Evolutionary conservation across 2,797 vertebrate species (phyloP), one percentile per base, ranked within the genome.

Genomic region (Craterocephalus amniculus): DNA sequence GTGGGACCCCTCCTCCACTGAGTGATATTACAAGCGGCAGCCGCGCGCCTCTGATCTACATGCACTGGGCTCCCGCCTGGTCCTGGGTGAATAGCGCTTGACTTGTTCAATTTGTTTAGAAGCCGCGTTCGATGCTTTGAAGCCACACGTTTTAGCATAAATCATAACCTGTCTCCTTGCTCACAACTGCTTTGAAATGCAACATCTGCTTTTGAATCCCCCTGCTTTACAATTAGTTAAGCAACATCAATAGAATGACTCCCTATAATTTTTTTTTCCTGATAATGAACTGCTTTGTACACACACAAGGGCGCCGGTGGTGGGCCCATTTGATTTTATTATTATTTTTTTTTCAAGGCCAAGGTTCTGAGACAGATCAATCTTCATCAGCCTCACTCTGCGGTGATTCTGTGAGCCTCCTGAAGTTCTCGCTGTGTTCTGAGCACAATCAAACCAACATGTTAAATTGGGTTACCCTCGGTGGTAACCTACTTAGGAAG

Each of bases 21-120:
- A 96, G 87, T 89, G 90, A 96, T 95, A 96, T 96, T 94, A 92
- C 94, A 93, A 92, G 91, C 90, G 95, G 94, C 95, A 96, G 94
- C 88, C 92, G 86, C 62, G 90, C 81, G 87, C 89, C 93, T 95
- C 92, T 92, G 93, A 94, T 95, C 92, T 94, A 87, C 92, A 89
- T 87, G 89, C 92, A 76, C 88, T 48, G 93, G 93, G 93, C 91
- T 91, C 91, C 89, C 78, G 87, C 80, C 78, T 79, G 91, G 93
- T 95, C 94, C 95, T 95, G 88, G 81, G 93, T 94, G 95, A 94
- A 94, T 95, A 94, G 93, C 89, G 91, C 90, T 94, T 96, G 95
- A 96, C 95, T 95, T 95, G 94, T 96, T 96, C 95, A 96, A 96
- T 96, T 96, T 96, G 95, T 96, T 95, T 92, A 91, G 90, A 94